A percentile compares a stretch with the other conserved stretches of the same genome.
Conservation (phyloP, 2,888 invertebrate genomes). For the Thysanoteuthis rhombus region DNA sequence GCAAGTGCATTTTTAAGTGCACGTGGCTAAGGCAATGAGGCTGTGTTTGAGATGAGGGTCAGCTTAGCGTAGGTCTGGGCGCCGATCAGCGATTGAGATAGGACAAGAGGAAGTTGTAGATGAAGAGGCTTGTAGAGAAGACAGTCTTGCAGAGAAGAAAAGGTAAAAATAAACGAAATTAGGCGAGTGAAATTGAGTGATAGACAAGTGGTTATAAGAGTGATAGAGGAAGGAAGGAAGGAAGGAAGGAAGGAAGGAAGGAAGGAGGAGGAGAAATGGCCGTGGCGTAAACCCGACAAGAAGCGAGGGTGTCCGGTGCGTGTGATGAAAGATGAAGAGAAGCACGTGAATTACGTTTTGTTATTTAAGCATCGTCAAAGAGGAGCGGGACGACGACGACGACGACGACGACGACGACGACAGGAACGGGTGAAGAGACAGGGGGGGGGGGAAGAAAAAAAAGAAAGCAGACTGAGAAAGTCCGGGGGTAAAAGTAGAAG, state of each 20-base stretch:
- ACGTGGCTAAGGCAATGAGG: neutral
- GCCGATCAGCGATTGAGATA: neutral
- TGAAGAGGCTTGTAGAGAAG: neutral
- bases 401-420: neutral
- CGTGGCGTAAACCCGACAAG: neutral
- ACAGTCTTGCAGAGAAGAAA: neutral
- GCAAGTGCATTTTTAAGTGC: neutral
- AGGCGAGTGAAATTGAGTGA: neutral
- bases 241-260: too few relatives aligned
- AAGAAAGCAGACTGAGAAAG: neutral
- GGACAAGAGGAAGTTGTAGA: neutral
- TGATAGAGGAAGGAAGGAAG: constrained; percentile 32
- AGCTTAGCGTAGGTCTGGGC: neutral
- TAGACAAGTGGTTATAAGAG: constrained; percentile 17
- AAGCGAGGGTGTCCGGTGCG: neutral
- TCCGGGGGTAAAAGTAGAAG: neutral
- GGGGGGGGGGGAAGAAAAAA: too few relatives aligned
- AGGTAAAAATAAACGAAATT: neutral
- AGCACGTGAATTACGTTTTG: neutral
- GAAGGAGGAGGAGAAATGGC: constrained; percentile 30
- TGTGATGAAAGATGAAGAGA: neutral
- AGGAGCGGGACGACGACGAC: neutral
- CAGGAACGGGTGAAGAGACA: neutral
- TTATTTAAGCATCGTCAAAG: neutral
- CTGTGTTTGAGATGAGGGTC: neutral